phyloP scores from a whole-genome alignment of 1,140 invertebrate genomes.

The Prorops nasuta region DNA sequence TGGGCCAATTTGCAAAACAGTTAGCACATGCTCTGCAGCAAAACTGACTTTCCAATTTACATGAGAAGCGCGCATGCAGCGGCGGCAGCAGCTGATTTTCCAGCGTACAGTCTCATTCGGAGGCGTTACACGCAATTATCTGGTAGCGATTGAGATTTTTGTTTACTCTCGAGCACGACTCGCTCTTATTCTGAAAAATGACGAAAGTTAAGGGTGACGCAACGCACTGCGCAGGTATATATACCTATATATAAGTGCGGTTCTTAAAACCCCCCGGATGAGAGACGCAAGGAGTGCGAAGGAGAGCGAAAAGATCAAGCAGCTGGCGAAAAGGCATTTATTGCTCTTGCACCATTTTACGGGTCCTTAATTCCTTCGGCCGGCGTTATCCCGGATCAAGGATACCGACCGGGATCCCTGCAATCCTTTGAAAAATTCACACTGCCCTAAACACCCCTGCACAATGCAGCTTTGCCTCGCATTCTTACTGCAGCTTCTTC shows the following conservation, averaged over 20 bases:
- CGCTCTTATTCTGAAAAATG: constrained; percentile 18
- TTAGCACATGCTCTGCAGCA: too few relatives aligned
- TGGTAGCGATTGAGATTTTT: constrained; percentile 10
- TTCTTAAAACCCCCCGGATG: constrained; percentile 18
- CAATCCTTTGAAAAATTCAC: constrained; percentile 38
- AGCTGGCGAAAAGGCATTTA: constrained; percentile 53
- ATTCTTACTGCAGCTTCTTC: constrained; percentile 11
- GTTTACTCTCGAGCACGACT: constrained; percentile 19
- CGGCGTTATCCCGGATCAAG: constrained; percentile 25
- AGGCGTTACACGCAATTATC: constrained; percentile 18
- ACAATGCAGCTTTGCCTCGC: constrained; percentile 15
- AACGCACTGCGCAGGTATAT: constrained; percentile 24
- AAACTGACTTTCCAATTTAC: too few relatives aligned
- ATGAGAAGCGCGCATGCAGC: too few relatives aligned
- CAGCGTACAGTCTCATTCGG: too few relatives aligned
- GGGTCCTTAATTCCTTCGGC: constrained; percentile 47
- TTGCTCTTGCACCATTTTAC: constrained; percentile 48
- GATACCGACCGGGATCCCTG: constrained; percentile 28
- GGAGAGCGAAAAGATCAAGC: constrained; percentile 15
- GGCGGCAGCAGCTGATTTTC: too few relatives aligned
- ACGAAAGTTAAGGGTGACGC: constrained; percentile 29
- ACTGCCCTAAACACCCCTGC: constrained; percentile 26
- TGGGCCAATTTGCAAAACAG: too few relatives aligned
- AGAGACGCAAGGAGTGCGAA: constrained; percentile 7
- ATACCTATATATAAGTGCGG: too few relatives aligned